Evolutionary conservation across 2,113 vertebrate genomes (phyloP).

Genomic region (Nothoprocta perdicaria): DNA sequence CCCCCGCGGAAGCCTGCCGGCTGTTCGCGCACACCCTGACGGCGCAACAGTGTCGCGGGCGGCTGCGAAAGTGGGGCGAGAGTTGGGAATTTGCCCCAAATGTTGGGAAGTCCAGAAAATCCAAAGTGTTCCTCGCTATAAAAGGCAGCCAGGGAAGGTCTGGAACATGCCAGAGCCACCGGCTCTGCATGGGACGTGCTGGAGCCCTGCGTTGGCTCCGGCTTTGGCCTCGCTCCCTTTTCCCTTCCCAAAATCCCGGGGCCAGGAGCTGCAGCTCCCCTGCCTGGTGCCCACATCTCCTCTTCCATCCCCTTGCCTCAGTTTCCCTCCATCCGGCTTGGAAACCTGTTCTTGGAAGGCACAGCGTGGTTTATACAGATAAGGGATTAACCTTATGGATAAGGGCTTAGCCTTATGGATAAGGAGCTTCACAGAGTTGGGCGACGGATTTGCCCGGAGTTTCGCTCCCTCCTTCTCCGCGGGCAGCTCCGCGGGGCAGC

Average conservation of each 20-base stretch:
- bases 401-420: background rate
- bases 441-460: background rate
- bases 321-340: background rate
- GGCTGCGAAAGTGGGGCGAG: accelerated
- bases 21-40: background rate
- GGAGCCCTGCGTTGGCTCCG: background rate
- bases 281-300: background rate
- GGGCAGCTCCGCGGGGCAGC: accelerated
- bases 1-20: background rate
- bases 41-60: accelerated
- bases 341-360: background rate
- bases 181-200: background rate
- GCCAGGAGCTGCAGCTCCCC: background rate
- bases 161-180: accelerated
- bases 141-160: background rate
- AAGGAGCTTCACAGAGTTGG: background rate
- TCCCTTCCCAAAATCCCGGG: accelerated
- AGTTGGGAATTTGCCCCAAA: background rate
- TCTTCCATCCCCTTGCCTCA: background rate
- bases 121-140: background rate
- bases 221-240: background rate
- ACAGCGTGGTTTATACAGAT: accelerated
- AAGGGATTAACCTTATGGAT: background rate
- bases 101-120: background rate
- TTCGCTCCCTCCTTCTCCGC: background rate